phyloP scores from a whole-genome alignment of 2,888 invertebrate genomes.

The Thera britannica region DNA sequence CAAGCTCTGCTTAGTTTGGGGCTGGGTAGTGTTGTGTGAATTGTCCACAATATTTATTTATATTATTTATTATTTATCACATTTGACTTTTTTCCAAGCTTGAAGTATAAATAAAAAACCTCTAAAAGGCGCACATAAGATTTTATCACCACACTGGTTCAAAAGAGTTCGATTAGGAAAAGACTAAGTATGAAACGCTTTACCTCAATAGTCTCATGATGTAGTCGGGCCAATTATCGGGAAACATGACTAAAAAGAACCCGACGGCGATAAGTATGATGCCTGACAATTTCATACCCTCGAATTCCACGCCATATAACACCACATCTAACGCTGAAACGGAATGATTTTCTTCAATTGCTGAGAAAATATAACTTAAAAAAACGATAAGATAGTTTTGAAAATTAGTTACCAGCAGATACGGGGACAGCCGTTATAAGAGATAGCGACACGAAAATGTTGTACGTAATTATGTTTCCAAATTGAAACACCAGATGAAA shows the following conservation, averaged over 20 bases:
- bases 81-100: no score
- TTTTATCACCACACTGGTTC: no score
- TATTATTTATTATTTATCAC: no score
- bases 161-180: no score
- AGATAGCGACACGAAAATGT: slow-evolving; percentile 96
- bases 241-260: slow-evolving; percentile 97
- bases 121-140: no score
- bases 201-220: slow-evolving; percentile 95
- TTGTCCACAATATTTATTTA: no score
- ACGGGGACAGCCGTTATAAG: slow-evolving; percentile 97
- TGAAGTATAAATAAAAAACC: no score
- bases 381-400: background rate
- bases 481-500: slow-evolving; percentile 97
- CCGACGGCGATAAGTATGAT: slow-evolving; percentile 95
- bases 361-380: background rate
- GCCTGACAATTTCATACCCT: slow-evolving; percentile 98
- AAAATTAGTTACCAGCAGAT: slow-evolving; percentile 90
- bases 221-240: slow-evolving; percentile 98
- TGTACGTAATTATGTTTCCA: slow-evolving; percentile 96
- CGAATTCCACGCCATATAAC: slow-evolving; percentile 93
- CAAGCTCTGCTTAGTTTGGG: no score
- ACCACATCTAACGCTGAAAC: slow-evolving; percentile 92
- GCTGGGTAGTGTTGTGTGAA: no score
- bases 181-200: background rate
- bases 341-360: background rate